These are phyloP conservation scores for Coreoperca whiteheadi DNA, from an alignment of 2,113 vertebrate genomes.

Conservation along the genomic window DNA sequence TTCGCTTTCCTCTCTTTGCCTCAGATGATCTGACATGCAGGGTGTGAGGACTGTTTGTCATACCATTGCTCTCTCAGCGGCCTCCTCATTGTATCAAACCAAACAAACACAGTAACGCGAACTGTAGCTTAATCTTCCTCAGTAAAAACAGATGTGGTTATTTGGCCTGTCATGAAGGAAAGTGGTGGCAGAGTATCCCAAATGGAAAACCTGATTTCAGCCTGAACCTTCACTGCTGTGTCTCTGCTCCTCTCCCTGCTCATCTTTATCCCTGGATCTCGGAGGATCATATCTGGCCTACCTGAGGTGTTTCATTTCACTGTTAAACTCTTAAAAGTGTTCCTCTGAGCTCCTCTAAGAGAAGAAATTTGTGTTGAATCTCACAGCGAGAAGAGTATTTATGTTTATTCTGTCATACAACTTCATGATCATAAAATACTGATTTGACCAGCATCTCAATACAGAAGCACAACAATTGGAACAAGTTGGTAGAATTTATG, in stretches of 20 bases:
- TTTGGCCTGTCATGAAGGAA: not conserved
- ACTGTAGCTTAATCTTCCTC: not conserved
- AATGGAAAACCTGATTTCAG: slow-evolving; percentile 11
- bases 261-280: not conserved
- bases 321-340: not conserved
- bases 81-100: slow-evolving; percentile 30
- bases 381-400: no score
- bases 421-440: not conserved
- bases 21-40: slow-evolving; percentile 10
- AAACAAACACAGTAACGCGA: slow-evolving; percentile 9
- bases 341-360: not conserved
- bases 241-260: not conserved
- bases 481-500: not conserved
- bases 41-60: slow-evolving; percentile 1
- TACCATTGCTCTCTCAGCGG: slow-evolving; percentile 4
- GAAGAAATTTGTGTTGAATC: no score
- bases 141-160: slow-evolving; percentile 1
- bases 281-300: not conserved
- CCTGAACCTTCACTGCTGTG: not conserved
- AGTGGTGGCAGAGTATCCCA: not conserved
- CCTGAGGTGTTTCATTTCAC: slow-evolving; percentile 7
- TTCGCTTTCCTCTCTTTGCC: not conserved
- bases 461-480: not conserved
- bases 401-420: no score
- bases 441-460: not conserved